These are phyloP conservation scores for Drosophila subpulchrella DNA, from an alignment of 1,140 invertebrate species.

Conservation along the genomic window DNA sequence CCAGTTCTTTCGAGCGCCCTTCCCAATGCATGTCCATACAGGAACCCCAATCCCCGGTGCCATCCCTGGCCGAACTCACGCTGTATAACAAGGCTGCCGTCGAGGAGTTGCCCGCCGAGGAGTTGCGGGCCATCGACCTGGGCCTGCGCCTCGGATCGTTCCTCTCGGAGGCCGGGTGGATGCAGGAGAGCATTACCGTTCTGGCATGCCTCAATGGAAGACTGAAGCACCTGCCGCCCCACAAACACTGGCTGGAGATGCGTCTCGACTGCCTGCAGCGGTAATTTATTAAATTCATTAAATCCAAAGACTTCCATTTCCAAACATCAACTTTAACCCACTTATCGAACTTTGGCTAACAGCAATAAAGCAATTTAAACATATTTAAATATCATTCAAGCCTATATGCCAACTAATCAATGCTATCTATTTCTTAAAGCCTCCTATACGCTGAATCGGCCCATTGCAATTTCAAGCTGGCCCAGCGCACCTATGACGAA, in stretches of 20 bases:
- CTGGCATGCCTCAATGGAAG: slow-evolving; percentile 87
- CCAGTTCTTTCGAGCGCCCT: background rate
- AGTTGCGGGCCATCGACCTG: slow-evolving; percentile 85
- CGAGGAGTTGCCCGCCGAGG: slow-evolving; percentile 13
- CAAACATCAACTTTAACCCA: too few relatives aligned
- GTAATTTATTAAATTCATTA: slow-evolving; percentile 80
- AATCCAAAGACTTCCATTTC: too few relatives aligned
- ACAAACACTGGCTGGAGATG: slow-evolving; percentile 84
- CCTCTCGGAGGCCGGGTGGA: slow-evolving; percentile 94
- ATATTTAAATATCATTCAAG: too few relatives aligned
- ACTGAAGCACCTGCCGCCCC: slow-evolving; percentile 85
- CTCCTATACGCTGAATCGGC: slow-evolving; percentile 92
- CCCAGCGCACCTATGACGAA: slow-evolving; percentile 55
- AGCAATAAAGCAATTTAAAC: too few relatives aligned
- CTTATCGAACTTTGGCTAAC: too few relatives aligned
- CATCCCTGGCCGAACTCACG: background rate
- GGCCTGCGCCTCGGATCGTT: slow-evolving; percentile 90
- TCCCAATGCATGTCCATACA: background rate
- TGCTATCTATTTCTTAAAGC: slow-evolving; percentile 86
- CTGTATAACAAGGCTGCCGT: slow-evolving; percentile 3
- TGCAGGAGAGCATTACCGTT: slow-evolving; percentile 89
- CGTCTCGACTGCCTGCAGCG: slow-evolving; percentile 91
- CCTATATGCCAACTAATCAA: background rate
- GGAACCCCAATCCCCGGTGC: background rate
- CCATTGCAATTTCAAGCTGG: slow-evolving; percentile 90